Evolutionary conservation across 1,140 invertebrate genomes (phyloP), one percentile per base, ranked within the genome.

Genomic region (Popillia japonica): DNA sequence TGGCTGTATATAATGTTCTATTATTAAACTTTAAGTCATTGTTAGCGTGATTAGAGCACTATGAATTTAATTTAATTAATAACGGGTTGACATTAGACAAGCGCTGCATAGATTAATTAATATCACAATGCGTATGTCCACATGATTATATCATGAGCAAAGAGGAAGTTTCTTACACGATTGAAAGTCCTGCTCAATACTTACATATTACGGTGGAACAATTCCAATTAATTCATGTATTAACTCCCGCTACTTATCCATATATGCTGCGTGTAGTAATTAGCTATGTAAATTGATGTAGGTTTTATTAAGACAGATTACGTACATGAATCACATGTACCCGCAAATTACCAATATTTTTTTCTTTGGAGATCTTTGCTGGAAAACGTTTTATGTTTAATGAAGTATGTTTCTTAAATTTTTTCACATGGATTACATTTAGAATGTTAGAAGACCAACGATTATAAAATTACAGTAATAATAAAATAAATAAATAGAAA

Each of bases 131-230:
- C 14, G n/a, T 17, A 55, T 6, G 17, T n/a, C 48, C 48, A 34
- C 27, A 34, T 34, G 48, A 55, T 55, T 55, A n/a, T 17, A 34
- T 34, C 27, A n/a, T 55, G 48, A 55, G 14, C 14, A n/a, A 55
- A 55, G n/a, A 55, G 48, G 48, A 55, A 55, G 48, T 55, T 55
- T 55, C 48, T 55, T 55, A 55, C 48, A n/a, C 48, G 48, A n/a
- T 55, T 55, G 48, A 55, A 55, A 17, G 17, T 55, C 27, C 10
- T 6, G 14, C 48, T n/a, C 27, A 34, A 34, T 34, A 34, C 27
- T 1, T 34, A n/a, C 48, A 55, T 2, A 17, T 55, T n/a, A 17
- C 48, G 14, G 48, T n/a, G 48, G 48, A n/a, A 55, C 17, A 55
- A 55, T 55, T 55, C 48, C 48, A 55, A 6, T 55, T 55, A 17